Percentiles rank a stretch among this genome's conserved stretches.
Evolutionary conservation across 2,113 vertebrate genomes (phyloP).

Genomic region (Plestiodon gilberti): DNA sequence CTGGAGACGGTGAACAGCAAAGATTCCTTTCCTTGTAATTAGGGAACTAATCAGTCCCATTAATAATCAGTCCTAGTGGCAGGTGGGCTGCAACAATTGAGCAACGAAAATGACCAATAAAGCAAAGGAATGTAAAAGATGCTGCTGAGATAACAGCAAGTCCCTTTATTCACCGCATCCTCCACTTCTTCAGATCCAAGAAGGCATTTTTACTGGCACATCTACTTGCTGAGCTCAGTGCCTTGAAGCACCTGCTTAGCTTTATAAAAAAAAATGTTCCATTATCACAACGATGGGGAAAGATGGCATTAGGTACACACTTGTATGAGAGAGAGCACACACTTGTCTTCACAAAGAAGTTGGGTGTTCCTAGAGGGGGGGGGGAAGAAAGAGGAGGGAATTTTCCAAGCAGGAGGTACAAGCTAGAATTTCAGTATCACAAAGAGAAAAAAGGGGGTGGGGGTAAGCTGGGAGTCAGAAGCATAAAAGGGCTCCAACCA

Average conservation of each 20-base stretch:
- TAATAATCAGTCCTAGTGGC: background rate
- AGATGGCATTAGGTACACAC: accelerated
- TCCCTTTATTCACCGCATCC: accelerated
- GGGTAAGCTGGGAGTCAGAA: background rate
- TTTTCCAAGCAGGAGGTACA: accelerated
- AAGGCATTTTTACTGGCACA: background rate
- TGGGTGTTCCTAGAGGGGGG: background rate
- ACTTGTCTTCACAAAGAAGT: accelerated
- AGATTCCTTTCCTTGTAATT: background rate
- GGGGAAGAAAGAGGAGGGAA: background rate
- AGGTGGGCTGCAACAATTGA: background rate
- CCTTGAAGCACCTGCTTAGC: background rate
- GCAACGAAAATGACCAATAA: background rate
- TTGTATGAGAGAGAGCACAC: accelerated
- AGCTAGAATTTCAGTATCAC: slow-evolving; percentile 49
- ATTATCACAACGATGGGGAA: background rate
- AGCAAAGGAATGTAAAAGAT: accelerated
- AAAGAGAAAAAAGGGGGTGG: slow-evolving; percentile 18
- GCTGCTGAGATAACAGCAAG: background rate
- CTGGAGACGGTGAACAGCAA: background rate
- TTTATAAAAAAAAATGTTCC: background rate
- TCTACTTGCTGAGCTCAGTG: background rate
- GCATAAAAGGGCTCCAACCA: slow-evolving; percentile 49
- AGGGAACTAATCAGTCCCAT: background rate
- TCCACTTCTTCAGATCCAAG: accelerated